These are phyloP conservation scores for Pegea sp. DNA, from an alignment of 23 tunicate genomes.

Conservation along the genomic window DNA sequence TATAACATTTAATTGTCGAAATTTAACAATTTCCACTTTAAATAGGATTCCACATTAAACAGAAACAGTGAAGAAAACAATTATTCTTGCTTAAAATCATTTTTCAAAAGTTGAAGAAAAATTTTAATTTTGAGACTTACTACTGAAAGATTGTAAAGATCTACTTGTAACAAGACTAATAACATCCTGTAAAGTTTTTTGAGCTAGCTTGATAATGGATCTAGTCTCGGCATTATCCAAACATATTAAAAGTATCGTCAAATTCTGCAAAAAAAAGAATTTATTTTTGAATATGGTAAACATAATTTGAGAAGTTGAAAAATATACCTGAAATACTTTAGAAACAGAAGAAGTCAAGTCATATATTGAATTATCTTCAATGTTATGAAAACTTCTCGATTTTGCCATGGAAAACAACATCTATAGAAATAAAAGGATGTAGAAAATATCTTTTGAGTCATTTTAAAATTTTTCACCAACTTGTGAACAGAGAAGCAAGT, in stretches of 20 bases:
- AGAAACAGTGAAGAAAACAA: no score
- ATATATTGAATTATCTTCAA: no score
- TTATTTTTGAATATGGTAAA: not conserved
- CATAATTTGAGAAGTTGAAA: not conserved
- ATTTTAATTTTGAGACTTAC: not conserved
- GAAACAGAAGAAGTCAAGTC: no score
- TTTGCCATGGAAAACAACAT: no score
- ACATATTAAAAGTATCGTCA: conserved; percentile 21
- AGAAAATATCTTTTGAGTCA: no score
- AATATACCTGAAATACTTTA: no score
- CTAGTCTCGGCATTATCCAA: conserved; percentile 60
- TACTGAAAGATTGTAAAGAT: not conserved
- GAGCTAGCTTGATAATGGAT: conserved; percentile 8
- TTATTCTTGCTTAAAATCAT: no score
- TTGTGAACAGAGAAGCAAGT: conserved; percentile 35
- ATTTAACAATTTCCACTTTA: no score
- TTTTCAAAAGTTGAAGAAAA: not conserved
- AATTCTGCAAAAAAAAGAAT: conserved; percentile 2
- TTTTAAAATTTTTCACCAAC: no score
- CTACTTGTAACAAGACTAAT: not conserved
- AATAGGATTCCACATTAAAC: not conserved
- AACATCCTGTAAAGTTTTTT: not conserved
- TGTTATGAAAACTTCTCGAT: no score
- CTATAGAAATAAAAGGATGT: no score
- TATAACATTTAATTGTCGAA: no score